phyloP scores from a whole-genome alignment of 2,113 vertebrate species.

The Stercorarius parasiticus region DNA sequence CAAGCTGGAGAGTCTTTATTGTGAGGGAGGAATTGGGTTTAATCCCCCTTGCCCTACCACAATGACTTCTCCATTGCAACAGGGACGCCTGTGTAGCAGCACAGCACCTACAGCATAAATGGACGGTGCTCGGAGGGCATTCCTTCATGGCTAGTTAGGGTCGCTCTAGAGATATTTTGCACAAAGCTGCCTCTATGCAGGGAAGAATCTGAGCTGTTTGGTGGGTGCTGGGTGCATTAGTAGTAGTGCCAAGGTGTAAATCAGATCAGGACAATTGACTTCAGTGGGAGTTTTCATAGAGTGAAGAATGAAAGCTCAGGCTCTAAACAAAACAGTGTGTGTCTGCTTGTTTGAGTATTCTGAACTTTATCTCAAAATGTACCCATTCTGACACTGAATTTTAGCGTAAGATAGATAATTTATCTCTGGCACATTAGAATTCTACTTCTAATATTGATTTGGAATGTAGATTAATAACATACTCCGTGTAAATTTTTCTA shows the following conservation, averaged over 20 bases:
- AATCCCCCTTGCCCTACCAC: neutral
- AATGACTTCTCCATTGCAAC: neutral
- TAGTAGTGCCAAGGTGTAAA: neutral
- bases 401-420: neutral
- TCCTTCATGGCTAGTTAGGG: neutral
- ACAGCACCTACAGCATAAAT: neutral
- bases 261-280: neutral
- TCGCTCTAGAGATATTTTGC: neutral
- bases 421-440: neutral
- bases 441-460: neutral
- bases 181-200: neutral
- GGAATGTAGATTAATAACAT: neutral
- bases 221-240: neutral
- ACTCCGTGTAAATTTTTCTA: neutral
- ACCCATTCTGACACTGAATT: neutral
- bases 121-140: rapidly evolving
- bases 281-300: neutral
- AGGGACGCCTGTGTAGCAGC: neutral
- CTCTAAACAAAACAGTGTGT: neutral
- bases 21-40: neutral
- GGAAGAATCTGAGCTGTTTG: neutral
- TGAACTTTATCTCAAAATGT: neutral
- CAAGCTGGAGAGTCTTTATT: neutral
- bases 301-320: neutral
- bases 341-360: neutral